A percentile compares a stretch with the other conserved stretches of the same genome.
These are phyloP conservation scores for Tolypeutes matacus DNA, from an alignment of 2,797 vertebrate genomes.

Conservation along the genomic window DNA sequence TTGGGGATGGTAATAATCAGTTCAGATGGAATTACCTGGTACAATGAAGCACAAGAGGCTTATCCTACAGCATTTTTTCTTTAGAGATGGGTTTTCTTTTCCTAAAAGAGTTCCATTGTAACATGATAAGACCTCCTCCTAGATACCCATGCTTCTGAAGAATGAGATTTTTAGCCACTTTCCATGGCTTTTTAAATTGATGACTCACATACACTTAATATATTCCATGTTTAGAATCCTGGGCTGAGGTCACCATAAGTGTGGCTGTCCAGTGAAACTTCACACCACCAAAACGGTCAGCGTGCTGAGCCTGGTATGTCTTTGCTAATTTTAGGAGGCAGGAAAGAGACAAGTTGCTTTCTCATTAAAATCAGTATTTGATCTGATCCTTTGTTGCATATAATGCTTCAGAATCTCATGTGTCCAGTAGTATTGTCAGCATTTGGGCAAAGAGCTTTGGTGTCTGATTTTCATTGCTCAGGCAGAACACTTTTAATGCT, in stretches of 20 bases:
- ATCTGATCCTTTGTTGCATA: slow-evolving; percentile 57
- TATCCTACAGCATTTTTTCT: slow-evolving; percentile 24
- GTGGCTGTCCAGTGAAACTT: slow-evolving; percentile 70
- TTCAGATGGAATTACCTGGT: slow-evolving; percentile 37
- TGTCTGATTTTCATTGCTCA: slow-evolving; percentile 59
- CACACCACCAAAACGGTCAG: slow-evolving; percentile 61
- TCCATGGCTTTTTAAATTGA: slow-evolving; percentile 72
- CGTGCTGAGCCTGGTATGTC: slow-evolving; percentile 69
- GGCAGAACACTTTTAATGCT: slow-evolving; percentile 19
- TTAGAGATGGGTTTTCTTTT: slow-evolving; percentile 34
- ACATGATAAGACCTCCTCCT: background rate
- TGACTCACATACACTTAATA: slow-evolving; percentile 78
- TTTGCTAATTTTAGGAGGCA: slow-evolving; percentile 70
- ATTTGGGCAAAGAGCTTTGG: slow-evolving; percentile 62
- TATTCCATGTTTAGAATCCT: slow-evolving; percentile 68
- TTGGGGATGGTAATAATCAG: background rate
- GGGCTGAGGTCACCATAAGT: slow-evolving; percentile 68
- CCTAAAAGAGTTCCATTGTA: slow-evolving; percentile 57
- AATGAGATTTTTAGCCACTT: slow-evolving; percentile 67
- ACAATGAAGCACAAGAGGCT: background rate
- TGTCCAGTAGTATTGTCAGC: slow-evolving; percentile 47
- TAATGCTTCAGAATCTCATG: slow-evolving; percentile 7
- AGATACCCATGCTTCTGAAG: slow-evolving; percentile 51
- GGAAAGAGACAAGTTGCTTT: slow-evolving; percentile 67
- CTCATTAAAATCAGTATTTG: slow-evolving; percentile 70